Percentiles rank a stretch among this genome's conserved stretches.
Evolutionary conservation across 2,888 invertebrate genomes (phyloP).

Genomic region (Pachydiplax longipennis): DNA sequence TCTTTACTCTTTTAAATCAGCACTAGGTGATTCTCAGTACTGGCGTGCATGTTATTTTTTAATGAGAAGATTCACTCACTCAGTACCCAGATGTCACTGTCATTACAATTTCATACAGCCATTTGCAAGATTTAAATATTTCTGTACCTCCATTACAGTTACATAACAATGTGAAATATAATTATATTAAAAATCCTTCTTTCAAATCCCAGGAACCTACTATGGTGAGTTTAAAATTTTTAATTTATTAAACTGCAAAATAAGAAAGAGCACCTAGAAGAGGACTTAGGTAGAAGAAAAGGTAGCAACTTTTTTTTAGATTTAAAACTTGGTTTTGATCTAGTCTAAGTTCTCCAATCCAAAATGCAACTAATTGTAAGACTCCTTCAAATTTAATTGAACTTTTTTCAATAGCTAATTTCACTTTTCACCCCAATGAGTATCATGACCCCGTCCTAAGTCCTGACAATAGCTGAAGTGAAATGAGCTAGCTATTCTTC

Average conservation of each 20-base stretch:
- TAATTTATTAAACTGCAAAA: slow-evolving; percentile 15
- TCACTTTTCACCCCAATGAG: slow-evolving; percentile 9
- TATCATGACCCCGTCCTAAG: slow-evolving; percentile 39
- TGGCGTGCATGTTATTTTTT: slow-evolving; percentile 39
- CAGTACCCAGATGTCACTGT: slow-evolving; percentile 41
- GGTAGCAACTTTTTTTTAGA: slow-evolving; percentile 28
- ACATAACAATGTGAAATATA: slow-evolving; percentile 7
- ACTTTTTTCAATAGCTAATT: slow-evolving; percentile 11
- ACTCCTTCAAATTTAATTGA: slow-evolving; percentile 4
- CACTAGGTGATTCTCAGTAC: slow-evolving; percentile 41
- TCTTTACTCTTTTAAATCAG: slow-evolving; percentile 30
- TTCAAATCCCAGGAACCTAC: slow-evolving; percentile 33
- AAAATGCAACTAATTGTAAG: slow-evolving; percentile 29
- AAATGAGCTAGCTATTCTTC: slow-evolving; percentile 29
- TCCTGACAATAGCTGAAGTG: slow-evolving; percentile 10
- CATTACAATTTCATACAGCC: slow-evolving; percentile 20
- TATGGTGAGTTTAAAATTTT: slow-evolving; percentile 12
- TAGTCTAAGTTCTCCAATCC: slow-evolving; percentile 32
- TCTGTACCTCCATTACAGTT: slow-evolving; percentile 23
- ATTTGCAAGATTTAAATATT: slow-evolving; percentile 36
- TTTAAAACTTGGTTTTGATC: slow-evolving; percentile 29
- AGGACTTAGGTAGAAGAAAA: slow-evolving; percentile 12
- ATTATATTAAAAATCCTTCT: slow-evolving; percentile 29
- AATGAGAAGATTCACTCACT: slow-evolving; percentile 40
- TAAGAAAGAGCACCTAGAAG: slow-evolving; percentile 41